Evolutionary conservation across 1,140 invertebrate species (phyloP), one percentile per base, ranked within the genome.

Genomic region (Helicoverpa zea): DNA sequence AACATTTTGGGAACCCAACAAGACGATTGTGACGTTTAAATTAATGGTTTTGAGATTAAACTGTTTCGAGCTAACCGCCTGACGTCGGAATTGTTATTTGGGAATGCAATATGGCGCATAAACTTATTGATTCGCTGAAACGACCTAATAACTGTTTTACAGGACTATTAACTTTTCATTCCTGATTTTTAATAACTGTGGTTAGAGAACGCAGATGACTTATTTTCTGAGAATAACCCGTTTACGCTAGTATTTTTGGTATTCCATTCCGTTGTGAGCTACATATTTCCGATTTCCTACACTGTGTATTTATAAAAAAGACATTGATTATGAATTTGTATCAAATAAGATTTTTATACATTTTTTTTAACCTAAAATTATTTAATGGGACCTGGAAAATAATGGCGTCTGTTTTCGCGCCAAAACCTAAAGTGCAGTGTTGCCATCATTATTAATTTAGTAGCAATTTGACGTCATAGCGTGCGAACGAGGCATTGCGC

Each of bases 401-500:
- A 9, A 9, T 43, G 1, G 35, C 35, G 35, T 43, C 35, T 43
- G 5, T 7, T 18, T 13, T 16, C 2, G 5, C 23, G 58, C 58
- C 18, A 59, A 70, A 70, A 52, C 66, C 5, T 30, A 64, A 64
- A 47, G 43, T 3, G 7, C 35, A 51, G 66, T 49, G 43, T 61
- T 23, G 29, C 16, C 7, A 77, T 77, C 59, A 35, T 77, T 10
- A 63, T 76, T 63, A 52, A 16, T 77, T 64, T 30, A 77, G 10
- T 76, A 63, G 18, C 47, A 63, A 66, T 82, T 79, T 85, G 82
- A 85, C 86, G 84, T 87, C 82, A 87, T 56, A 76, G 75, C 84
- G 81, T 84, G 84, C 86, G 86, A 87, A 87, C 84, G 76, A 74
- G 68, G 78, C 9, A 80, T 81, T 75, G 59, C 16, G 72, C 12